Conservation (phyloP, 2,888 invertebrate species). For the Mesopsocus fuscifrons region DNA sequence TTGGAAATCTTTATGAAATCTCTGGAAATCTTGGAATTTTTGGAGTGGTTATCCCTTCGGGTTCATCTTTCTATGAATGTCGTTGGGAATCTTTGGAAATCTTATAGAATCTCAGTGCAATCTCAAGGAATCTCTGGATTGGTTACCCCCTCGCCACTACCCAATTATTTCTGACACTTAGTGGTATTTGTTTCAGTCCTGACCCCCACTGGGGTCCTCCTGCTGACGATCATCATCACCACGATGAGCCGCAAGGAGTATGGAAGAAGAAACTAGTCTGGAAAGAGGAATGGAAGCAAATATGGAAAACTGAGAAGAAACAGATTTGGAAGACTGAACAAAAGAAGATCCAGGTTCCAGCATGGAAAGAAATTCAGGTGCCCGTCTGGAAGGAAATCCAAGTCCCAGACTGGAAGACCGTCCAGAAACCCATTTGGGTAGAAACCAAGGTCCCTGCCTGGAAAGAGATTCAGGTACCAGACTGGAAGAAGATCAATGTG, state of each 20-base stretch:
- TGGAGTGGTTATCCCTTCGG: too few relatives aligned
- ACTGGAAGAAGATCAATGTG: constrained; percentile 46
- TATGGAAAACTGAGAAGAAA: constrained; percentile 59
- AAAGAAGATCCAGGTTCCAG: constrained; percentile 48
- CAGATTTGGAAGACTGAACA: constrained; percentile 50
- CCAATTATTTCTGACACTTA: too few relatives aligned
- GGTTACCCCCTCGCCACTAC: too few relatives aligned
- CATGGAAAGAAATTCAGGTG: constrained; percentile 28
- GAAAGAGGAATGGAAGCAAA: constrained; percentile 54
- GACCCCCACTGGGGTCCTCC: constrained; percentile 18
- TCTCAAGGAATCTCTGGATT: too few relatives aligned
- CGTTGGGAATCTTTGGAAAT: too few relatives aligned
- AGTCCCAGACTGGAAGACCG: constrained; percentile 59
- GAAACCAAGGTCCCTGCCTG: constrained; percentile 47
- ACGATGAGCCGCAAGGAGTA: constrained; percentile 42
- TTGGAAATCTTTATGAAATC: too few relatives aligned
- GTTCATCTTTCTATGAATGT: too few relatives aligned
- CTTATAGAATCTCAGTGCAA: too few relatives aligned
- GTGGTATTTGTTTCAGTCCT: constrained; percentile 20
- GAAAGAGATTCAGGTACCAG: constrained; percentile 49
- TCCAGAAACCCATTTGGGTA: constrained; percentile 52
- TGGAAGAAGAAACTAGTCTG: constrained; percentile 69
- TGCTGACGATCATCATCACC: constrained; percentile 22
- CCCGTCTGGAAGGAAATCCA: constrained; percentile 62
- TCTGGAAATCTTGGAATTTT: too few relatives aligned